Percentiles rank a stretch among this genome's conserved stretches.
These are phyloP conservation scores for Coreoperca whiteheadi DNA, from an alignment of 2,113 vertebrate genomes.

Conservation along the genomic window DNA sequence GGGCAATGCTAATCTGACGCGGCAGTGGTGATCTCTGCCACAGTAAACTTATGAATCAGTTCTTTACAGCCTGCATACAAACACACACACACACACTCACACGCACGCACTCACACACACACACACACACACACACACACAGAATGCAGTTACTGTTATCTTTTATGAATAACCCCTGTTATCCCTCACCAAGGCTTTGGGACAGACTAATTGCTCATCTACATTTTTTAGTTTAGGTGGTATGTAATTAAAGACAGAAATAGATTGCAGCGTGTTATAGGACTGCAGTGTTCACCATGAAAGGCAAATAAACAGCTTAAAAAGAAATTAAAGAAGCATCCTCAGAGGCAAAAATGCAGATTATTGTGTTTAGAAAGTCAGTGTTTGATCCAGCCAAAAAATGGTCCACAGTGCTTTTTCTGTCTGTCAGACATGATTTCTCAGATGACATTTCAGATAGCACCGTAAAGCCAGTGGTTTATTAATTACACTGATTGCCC, in stretches of 20 bases:
- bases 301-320: slow-evolving; percentile 27
- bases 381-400: slow-evolving; percentile 24
- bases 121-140: slow-evolving; percentile 19
- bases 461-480: not conserved
- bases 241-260: slow-evolving; percentile 57
- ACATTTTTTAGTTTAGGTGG: slow-evolving; percentile 52
- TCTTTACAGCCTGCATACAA: slow-evolving; percentile 45
- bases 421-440: slow-evolving; percentile 12
- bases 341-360: slow-evolving; percentile 31
- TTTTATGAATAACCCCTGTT: slow-evolving; percentile 52
- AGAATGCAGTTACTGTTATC: slow-evolving; percentile 32
- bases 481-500: slow-evolving; percentile 26
- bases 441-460: slow-evolving; percentile 7
- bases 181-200: slow-evolving; percentile 39
- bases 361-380: slow-evolving; percentile 13
- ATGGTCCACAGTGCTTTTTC: slow-evolving; percentile 4
- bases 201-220: slow-evolving; percentile 55
- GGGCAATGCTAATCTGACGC: slow-evolving; percentile 71
- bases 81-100: not conserved
- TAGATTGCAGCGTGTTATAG: slow-evolving; percentile 36
- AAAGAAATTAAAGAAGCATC: slow-evolving; percentile 1
- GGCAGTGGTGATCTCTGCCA: slow-evolving; percentile 59
- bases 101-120: not conserved
- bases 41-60: slow-evolving; percentile 62
- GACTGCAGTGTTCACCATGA: slow-evolving; percentile 14